Base-by-base conservation (phyloP, 1,140 invertebrate species). In the Trypoxylus dichotomus region DNA sequence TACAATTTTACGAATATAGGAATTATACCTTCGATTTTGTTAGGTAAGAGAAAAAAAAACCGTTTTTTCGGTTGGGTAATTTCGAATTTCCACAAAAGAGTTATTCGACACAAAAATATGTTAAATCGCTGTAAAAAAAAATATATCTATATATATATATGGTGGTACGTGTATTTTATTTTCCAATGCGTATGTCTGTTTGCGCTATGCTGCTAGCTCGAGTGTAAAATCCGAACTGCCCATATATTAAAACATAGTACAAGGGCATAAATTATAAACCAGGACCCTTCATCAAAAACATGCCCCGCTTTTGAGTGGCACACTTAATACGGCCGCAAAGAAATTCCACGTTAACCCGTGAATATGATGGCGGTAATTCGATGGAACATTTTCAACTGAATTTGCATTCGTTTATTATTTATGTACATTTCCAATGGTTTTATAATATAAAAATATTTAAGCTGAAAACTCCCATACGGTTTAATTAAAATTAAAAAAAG, bases 231-330 rank as follows among this genome's bases (percentile, higher is more conserved):
- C 13, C n/a, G 15, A 47, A 63, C 25, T 63, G 21, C 19, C 13
- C 25, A 27, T 63, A 63, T 63, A 63, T 63, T 63, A 63, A 63
- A 63, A 24, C 60, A 63, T 19, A 27, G 60, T 19, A 63, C 60
- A 63, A 24, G 19, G 5, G 60, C 60, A 63, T 63, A 63, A 63
- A 63, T 63, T 63, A 63, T 63, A 63, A 19, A 63, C 19, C 60
- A 63, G 60, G 0, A 24, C 60, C 25, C 60, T 63, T 63, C 60
- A 63, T 63, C 60, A 63, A 63, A 63, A 63, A 63, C 60, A 63
- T 63, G 60, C 60, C 21, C 60, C 13, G 21, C 60, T 25, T 63
- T 24, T 7, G 60, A 63, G 60, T 24, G 60, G 25, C 24, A 24
- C 60, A 63, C 60, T 63, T 63, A 63, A 63, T 63, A 13, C 60